A percentile compares a stretch with the other conserved stretches of the same genome.
Conservation (phyloP, 2,113 vertebrate species). For the Trachemys scripta region DNA sequence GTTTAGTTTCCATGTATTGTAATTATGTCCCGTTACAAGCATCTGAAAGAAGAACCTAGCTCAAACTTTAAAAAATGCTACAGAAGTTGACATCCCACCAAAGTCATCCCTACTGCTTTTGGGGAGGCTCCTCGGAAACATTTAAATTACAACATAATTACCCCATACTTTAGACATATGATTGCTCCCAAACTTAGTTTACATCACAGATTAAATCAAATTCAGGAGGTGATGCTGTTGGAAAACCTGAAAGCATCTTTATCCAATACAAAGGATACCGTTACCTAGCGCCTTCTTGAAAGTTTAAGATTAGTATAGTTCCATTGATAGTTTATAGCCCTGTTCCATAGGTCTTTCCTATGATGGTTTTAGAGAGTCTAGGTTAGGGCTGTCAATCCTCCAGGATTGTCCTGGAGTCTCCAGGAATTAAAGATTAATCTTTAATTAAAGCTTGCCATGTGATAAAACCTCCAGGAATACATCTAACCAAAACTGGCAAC, state of each 20-base stretch:
- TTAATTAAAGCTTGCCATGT: neutral
- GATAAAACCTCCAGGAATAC: neutral
- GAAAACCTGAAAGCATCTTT: neutral
- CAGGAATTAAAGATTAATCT: neutral
- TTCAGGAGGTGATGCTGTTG: neutral
- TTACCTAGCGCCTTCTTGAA: neutral
- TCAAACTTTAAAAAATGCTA: constrained; percentile 5
- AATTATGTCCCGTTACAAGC: neutral
- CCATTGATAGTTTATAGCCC: neutral
- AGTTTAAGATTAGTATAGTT: neutral
- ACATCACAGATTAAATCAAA: neutral
- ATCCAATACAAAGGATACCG: neutral
- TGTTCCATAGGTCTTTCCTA: neutral
- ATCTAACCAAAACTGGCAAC: neutral
- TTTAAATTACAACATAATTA: neutral
- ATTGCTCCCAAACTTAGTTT: neutral
- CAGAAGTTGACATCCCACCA: neutral
- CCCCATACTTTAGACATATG: neutral
- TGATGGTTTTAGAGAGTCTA: accelerated
- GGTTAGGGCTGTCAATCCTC: no score
- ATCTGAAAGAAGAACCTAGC: neutral
- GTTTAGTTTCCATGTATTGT: neutral
- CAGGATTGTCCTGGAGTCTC: neutral
- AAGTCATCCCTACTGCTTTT: neutral
- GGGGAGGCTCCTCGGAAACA: neutral